phyloP scores from a whole-genome alignment of 2,113 vertebrate species.

The Xiphophorus maculatus region DNA sequence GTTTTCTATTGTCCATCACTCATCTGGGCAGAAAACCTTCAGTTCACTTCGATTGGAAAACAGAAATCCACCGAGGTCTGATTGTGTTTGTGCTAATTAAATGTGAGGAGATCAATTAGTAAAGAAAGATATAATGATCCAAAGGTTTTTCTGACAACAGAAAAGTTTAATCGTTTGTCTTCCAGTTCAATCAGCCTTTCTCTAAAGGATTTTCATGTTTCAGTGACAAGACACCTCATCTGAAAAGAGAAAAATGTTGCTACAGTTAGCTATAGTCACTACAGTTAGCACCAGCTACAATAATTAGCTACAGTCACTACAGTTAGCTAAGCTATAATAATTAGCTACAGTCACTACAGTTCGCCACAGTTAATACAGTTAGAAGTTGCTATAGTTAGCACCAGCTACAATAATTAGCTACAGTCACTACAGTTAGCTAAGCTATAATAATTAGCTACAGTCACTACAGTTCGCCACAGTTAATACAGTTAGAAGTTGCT shows the following conservation, averaged over 20 bases:
- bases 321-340: too few species aligned
- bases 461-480: too few species aligned
- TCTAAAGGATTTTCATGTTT: conserved; percentile 35
- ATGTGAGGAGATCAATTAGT: conserved; percentile 53
- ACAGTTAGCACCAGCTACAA: too few species aligned
- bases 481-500: too few species aligned
- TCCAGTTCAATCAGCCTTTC: conserved; percentile 49
- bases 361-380: too few species aligned
- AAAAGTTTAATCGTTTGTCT: conserved; percentile 46
- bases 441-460: too few species aligned
- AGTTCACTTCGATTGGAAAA: conserved; percentile 45
- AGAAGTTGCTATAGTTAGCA: too few species aligned
- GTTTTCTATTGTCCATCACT: conserved; percentile 53
- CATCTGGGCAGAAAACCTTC: conserved; percentile 52
- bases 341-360: too few species aligned
- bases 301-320: too few species aligned
- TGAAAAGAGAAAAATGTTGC: conserved; percentile 4
- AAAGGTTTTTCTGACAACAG: conserved; percentile 46
- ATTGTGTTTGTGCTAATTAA: conserved; percentile 49
- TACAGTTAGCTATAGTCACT: too few species aligned
- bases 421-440: too few species aligned
- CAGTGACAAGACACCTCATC: conserved; percentile 26
- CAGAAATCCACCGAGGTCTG: conserved; percentile 8
- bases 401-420: too few species aligned
- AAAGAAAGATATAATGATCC: conserved; percentile 44